A percentile compares a stretch with the other conserved stretches of the same genome.
Evolutionary conservation across 2,888 invertebrate genomes (phyloP).

Genomic region (Andrena trimmerana): DNA sequence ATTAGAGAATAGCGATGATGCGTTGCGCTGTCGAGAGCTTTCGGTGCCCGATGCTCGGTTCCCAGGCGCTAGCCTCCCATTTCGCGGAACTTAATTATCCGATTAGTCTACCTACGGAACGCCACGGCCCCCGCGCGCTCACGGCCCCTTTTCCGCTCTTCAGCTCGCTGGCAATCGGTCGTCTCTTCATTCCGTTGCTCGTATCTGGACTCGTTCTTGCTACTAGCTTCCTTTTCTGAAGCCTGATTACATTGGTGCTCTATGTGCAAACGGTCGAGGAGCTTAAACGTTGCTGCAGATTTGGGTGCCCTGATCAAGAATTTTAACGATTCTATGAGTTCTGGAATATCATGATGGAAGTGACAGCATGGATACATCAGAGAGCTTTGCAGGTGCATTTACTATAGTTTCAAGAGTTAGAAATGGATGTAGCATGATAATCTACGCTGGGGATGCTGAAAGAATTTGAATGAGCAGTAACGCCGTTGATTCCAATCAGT

Average conservation of each 20-base stretch:
- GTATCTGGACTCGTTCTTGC: constrained; percentile 2
- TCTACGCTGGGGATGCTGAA: too few species aligned
- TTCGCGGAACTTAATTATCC: constrained; percentile 79
- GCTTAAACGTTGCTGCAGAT: background rate
- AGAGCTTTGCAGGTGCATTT: too few species aligned
- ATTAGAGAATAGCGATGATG: constrained; percentile 83
- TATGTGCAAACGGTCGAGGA: background rate
- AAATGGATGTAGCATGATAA: too few species aligned
- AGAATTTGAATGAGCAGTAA: too few species aligned
- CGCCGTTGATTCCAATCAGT: too few species aligned
- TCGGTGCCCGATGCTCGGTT: constrained; percentile 65
- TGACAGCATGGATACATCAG: too few species aligned
- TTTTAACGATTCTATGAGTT: too few species aligned
- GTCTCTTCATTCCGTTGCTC: background rate
- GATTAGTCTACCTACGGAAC: constrained; percentile 75
- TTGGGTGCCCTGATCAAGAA: too few species aligned
- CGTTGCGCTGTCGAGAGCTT: constrained; percentile 76
- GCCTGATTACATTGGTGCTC: background rate
- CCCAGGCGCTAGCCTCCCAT: constrained; percentile 69
- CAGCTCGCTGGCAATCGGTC: background rate
- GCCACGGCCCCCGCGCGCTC: constrained; percentile 35
- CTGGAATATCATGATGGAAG: too few species aligned
- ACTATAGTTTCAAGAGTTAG: too few species aligned
- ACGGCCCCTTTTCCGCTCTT: background rate
- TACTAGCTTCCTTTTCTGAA: background rate